These are phyloP conservation scores for Montipora sp. DNA, from an alignment of 64 coral and sea anemone species.

Conservation along the genomic window DNA sequence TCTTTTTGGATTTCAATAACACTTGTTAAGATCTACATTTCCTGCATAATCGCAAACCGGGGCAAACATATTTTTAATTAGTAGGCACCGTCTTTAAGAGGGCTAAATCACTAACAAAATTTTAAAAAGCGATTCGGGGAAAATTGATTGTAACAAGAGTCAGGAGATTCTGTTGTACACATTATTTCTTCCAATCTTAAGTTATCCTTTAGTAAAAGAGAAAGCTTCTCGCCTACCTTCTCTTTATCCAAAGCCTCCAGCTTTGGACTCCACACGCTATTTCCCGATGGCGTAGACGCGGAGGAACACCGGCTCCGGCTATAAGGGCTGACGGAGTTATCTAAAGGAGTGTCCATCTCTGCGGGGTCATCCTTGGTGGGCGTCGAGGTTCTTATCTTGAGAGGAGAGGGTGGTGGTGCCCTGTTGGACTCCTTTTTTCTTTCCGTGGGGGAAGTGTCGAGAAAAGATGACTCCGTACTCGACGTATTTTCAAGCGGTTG, in stretches of 20 bases:
- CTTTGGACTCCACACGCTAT: constrained; percentile 89
- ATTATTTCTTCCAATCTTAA: no score
- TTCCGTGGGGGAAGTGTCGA: constrained; percentile 27
- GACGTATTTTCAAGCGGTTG: constrained; percentile 7
- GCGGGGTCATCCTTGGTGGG: constrained; percentile 47
- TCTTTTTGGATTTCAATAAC: no score
- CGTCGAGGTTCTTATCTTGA: constrained; percentile 73
- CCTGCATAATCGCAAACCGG: no score
- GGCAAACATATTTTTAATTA: no score
- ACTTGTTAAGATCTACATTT: no score
- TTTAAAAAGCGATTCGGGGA: no score
- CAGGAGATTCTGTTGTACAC: no score
- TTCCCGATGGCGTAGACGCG: constrained; percentile 68
- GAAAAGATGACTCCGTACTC: constrained; percentile 25
- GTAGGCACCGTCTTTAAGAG: no score
- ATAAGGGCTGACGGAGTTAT: constrained; percentile 71
- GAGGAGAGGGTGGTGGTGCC: constrained; percentile 47
- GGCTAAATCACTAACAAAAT: no score
- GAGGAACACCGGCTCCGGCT: constrained; percentile 64
- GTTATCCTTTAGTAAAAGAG: no score
- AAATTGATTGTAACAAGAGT: no score
- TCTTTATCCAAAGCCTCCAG: constrained; percentile 86
- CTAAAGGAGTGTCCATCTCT: constrained; percentile 31
- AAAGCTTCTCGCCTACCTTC: constrained; percentile 65
- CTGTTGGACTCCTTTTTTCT: background rate